Base-by-base conservation (phyloP, 2,113 vertebrate genomes). In the Aptenodytes forsteri region DNA sequence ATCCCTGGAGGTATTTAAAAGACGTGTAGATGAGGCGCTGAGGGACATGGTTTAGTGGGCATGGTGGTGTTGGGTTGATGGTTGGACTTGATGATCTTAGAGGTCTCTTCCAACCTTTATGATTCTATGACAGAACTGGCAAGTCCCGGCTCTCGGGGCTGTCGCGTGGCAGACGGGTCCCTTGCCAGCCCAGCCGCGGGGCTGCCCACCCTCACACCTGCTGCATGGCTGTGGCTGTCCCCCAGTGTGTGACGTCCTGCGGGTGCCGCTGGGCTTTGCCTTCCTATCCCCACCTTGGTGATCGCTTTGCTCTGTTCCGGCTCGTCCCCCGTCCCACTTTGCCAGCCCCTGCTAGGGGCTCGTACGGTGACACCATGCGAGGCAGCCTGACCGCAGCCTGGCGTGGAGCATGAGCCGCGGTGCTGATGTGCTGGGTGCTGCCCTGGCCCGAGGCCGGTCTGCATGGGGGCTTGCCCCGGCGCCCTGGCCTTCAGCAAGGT, bases 241-340 rank as follows among this genome's bases (percentile, higher is more conserved):
- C 46, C 22, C 1, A 16, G 16, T 8, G 22, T 10, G 25, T 16
- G 55, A 36, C 3, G 3, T 15, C 32, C 32, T 5, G 16, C 0
- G 32, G 40, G 17, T 20, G 7, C 32, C 5, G 4, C 44, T 6
- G 75, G 20, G 11, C 75, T 30, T 77, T 10, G 44, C 26, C 44
- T 13, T 17, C 19, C 6, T 6, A 7, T 38, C 26, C 18, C 26
- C 11, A 4, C n/a, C n/a, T 18, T 0, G 3, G 56, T 17, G 26
- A 32, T 10, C 1, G 7, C 75, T 38, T 25, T 5, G 5, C 16
- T 38, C 20, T 32, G 27, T 21, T 17, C 72, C 5, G 6, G 25
- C 26, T 77, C 2, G 9, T 25, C 56, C 11, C 27, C 44, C 1
- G 3, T 18, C 42, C 40, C 6, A 1, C 38, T 32, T 19, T 3